Conservation (phyloP, 1,140 invertebrate species). For the Myzus persicae region DNA sequence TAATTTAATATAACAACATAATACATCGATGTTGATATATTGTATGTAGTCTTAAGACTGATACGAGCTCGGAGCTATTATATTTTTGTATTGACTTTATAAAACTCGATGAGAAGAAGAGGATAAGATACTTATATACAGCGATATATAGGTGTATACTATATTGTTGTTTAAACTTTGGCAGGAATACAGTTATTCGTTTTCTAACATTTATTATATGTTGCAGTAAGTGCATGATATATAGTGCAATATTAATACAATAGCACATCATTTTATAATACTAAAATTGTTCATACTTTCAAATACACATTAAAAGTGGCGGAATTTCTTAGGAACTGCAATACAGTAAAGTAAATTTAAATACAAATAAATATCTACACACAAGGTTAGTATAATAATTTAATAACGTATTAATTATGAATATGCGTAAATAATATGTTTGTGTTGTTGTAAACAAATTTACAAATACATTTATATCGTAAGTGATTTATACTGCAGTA, state of each 20-base stretch:
- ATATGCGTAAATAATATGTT: background rate
- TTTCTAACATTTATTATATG: background rate
- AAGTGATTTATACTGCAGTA: background rate
- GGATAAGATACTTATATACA: background rate
- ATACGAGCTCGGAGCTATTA: background rate
- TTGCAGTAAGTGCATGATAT: background rate
- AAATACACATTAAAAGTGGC: background rate
- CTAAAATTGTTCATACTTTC: background rate
- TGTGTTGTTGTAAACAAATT: background rate
- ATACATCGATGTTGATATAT: background rate
- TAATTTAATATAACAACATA: background rate
- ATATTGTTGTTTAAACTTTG: background rate
- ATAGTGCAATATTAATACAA: background rate
- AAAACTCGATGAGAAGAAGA: background rate
- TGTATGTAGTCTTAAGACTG: background rate
- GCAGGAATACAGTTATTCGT: background rate
- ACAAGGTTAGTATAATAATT: background rate
- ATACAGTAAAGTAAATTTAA: background rate
- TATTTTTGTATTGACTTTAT: background rate
- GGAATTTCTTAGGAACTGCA: background rate
- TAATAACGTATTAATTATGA: background rate
- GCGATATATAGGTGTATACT: background rate
- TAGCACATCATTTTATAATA: background rate
- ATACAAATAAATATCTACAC: constrained; percentile 8
- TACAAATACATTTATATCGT: background rate